Conservation (phyloP, 2,888 invertebrate species). For the Hydraecia micacea region DNA sequence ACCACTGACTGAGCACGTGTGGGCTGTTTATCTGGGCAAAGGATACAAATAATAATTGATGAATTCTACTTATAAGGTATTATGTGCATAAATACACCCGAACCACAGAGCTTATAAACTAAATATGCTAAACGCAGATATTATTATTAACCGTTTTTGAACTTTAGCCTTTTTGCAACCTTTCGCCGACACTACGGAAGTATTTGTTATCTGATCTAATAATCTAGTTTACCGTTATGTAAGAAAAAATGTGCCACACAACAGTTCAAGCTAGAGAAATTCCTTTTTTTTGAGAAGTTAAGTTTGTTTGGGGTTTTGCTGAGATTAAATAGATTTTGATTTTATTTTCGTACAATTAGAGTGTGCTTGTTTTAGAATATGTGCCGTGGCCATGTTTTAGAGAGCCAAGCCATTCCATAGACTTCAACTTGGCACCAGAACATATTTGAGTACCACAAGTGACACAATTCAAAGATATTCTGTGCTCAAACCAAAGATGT, state of each 20-base stretch:
- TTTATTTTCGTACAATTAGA: not conserved
- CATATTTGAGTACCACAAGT: not conserved
- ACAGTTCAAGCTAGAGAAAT: conserved; percentile 2
- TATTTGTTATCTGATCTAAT: conserved; percentile 44
- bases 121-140: not conserved
- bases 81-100: not conserved
- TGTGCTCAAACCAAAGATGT: not conserved
- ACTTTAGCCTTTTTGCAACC: conserved; percentile 36
- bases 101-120: not conserved
- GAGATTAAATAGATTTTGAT: not conserved
- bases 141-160: conserved; percentile 18
- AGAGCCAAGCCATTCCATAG: not conserved
- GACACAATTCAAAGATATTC: not conserved
- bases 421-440: not conserved
- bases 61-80: not conserved
- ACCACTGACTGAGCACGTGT: no score
- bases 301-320: not conserved
- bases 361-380: not conserved
- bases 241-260: conserved; percentile 14
- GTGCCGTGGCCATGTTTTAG: not conserved
- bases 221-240: conserved; percentile 37
- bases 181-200: conserved; percentile 10
- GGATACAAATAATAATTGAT: not conserved
- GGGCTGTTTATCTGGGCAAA: no score
- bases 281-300: not conserved